A percentile compares a stretch with the other conserved stretches of the same genome.
These are phyloP conservation scores for Hylyphantes graminicola DNA, from an alignment of 1,140 invertebrate genomes.

Conservation along the genomic window DNA sequence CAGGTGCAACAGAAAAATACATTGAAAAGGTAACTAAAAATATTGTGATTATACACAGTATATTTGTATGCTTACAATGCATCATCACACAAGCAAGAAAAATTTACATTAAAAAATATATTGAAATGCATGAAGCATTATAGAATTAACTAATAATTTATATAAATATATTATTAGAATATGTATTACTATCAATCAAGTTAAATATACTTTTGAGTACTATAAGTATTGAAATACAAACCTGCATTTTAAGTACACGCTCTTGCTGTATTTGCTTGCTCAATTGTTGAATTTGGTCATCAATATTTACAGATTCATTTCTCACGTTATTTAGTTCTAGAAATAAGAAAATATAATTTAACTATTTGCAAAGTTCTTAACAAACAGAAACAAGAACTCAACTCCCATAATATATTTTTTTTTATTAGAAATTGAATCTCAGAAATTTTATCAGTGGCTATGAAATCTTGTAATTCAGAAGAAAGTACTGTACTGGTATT, in stretches of 20 bases:
- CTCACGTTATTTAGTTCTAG: slow-evolving; percentile 67
- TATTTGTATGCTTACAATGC: not conserved
- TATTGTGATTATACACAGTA: slow-evolving; percentile 3
- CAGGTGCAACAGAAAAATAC: not conserved
- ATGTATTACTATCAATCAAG: not conserved
- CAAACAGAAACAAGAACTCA: no score
- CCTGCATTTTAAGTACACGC: slow-evolving; percentile 67
- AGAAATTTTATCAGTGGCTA: no score
- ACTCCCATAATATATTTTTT: no score
- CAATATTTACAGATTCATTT: slow-evolving; percentile 67
- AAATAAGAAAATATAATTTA: slow-evolving; percentile 45
- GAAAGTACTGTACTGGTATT: no score
- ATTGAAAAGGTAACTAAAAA: not conserved
- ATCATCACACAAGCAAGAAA: not conserved
- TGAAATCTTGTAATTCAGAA: no score
- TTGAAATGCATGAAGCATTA: no score
- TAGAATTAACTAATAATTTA: no score
- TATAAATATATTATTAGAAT: no score
- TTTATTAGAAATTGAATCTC: no score
- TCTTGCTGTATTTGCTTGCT: slow-evolving; percentile 89
- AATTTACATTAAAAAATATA: not conserved
- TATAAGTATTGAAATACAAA: slow-evolving; percentile 46
- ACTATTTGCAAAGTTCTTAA: not conserved
- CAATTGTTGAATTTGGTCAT: slow-evolving; percentile 85
- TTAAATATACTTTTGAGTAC: not conserved